Percentiles rank a stretch among this genome's conserved stretches.
Conservation (phyloP, 2,888 invertebrate genomes). For the Germaria angustata region DNA sequence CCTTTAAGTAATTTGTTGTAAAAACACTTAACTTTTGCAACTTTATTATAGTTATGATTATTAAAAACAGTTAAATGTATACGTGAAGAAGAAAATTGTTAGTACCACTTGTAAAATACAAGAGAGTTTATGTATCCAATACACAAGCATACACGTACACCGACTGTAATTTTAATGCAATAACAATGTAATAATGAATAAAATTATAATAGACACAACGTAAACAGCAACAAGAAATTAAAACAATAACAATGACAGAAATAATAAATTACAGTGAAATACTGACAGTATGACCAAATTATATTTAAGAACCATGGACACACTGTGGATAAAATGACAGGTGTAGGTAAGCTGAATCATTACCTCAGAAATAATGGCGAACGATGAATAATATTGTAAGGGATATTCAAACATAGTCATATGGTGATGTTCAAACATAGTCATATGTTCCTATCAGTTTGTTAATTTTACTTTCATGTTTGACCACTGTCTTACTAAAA, state of each 20-base stretch:
- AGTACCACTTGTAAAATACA: constrained; percentile 17
- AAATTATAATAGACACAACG: constrained; percentile 34
- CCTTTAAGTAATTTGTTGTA: constrained; percentile 52
- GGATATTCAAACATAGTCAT: too few species aligned
- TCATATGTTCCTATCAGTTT: too few species aligned
- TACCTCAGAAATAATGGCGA: too few species aligned
- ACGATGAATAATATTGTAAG: too few species aligned
- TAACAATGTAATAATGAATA: constrained; percentile 52
- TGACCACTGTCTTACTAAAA: too few species aligned
- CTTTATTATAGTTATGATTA: constrained; percentile 35
- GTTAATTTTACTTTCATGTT: too few species aligned
- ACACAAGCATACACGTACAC: not conserved
- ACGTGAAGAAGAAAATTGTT: constrained; percentile 37
- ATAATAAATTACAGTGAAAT: not conserved
- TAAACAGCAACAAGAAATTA: not conserved
- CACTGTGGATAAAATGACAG: not conserved
- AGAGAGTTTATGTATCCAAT: not conserved
- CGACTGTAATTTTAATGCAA: constrained; percentile 50
- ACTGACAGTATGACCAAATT: not conserved
- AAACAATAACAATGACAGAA: constrained; percentile 14
- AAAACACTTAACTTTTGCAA: constrained; percentile 35
- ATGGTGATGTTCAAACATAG: too few species aligned
- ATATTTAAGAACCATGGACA: not conserved
- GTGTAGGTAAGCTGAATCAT: not conserved
- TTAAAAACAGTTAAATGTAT: constrained; percentile 31